Evolutionary conservation across 2,888 invertebrate species (phyloP), one percentile per base, ranked within the genome.

Genomic region (Trichacis sp.): DNA sequence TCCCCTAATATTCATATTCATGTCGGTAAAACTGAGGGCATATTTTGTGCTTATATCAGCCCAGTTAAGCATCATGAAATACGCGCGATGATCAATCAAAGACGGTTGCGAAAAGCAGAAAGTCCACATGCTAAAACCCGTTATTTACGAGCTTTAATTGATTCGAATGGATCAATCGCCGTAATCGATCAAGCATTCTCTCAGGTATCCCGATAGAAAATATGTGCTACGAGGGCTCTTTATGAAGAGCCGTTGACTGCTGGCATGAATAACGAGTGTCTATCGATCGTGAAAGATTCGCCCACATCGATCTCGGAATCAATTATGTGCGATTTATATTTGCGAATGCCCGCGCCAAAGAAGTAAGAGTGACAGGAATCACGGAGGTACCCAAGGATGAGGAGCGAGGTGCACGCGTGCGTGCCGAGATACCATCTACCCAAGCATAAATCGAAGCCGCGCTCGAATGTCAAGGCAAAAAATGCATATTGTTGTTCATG

Each of bases 321-420:
- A 78, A 78, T 78, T 78, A 78, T 72, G 71, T 55, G 68, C 71
- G 73, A 77, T 76, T 77, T 77, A 75, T 76, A 76, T 76, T 76
- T 75, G 74, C 74, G 48, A 47, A 42, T 58, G 33, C 8, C 46
- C 14, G 14, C 11, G 14, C 9, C 36, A 18, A 17, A 24, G n/a
- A 19, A 38, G 47, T 48, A 14, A 50, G 18, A 56, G 59, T 47
- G 54, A 63, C 51, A 42, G 65, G 49, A 52, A 62, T 24, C 33
- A 36, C 12, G 19, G 36, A 29, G 36, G 54, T 46, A 46, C 24
- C 49, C 40, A 62, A 48, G 52, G 57, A 57, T 51, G 53, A 48
- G 40, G 48, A 30, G 15, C 47, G 56, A 50, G 57, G 42, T 57
- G 15, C 33, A 58, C 60, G 54, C 64, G 62, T 63, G 55, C 62